These are phyloP conservation scores for Tiliacea aurago DNA, from an alignment of 2,888 invertebrate genomes.

Conservation along the genomic window DNA sequence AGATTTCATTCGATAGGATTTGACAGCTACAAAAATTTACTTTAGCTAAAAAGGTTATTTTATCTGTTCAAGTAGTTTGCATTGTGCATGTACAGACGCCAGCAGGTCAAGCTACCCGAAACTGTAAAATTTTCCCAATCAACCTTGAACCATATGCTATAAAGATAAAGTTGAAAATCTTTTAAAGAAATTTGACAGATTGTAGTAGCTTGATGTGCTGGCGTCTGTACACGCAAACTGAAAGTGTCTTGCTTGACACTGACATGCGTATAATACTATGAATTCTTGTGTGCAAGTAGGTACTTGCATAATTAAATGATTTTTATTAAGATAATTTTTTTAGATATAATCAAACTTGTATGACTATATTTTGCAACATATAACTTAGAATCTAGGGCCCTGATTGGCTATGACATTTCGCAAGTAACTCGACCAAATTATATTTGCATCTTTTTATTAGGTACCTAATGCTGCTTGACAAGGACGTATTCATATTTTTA, in stretches of 20 bases:
- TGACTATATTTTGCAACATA: background rate
- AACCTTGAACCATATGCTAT: too few species aligned
- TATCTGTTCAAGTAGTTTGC: background rate
- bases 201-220: too few species aligned
- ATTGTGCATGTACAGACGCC: too few species aligned
- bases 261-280: background rate
- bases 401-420: background rate
- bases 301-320: constrained; percentile 1
- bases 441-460: too few species aligned
- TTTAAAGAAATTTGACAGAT: too few species aligned
- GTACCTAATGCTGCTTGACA: too few species aligned
- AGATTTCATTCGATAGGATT: background rate
- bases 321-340: too few species aligned
- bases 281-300: background rate
- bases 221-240: background rate
- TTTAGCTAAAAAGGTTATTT: too few species aligned
- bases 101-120: too few species aligned
- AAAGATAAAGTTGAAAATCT: too few species aligned
- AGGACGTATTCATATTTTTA: too few species aligned
- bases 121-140: too few species aligned
- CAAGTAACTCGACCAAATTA: constrained; percentile 1
- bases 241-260: background rate
- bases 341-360: constrained; percentile 4
- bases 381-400: background rate
- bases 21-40: background rate